A percentile compares a stretch with the other conserved stretches of the same genome.
phyloP scores from a whole-genome alignment of 2,113 vertebrate genomes.

The Bothrops jararaca region DNA sequence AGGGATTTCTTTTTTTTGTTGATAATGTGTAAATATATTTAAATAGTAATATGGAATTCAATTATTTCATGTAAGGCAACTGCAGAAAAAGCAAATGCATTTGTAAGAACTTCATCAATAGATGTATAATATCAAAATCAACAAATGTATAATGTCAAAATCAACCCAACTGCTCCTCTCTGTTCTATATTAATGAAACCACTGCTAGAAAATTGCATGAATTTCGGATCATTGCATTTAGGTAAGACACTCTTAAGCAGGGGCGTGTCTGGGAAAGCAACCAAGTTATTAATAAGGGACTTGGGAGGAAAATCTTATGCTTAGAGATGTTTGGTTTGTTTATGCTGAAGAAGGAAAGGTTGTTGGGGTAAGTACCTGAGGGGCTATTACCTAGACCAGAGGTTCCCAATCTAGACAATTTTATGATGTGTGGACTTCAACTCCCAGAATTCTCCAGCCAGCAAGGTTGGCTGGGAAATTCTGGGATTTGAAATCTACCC shows the following conservation, averaged over 20 bases:
- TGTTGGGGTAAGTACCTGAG: background rate
- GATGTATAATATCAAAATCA: background rate
- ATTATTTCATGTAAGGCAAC: background rate
- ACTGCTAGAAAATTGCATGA: background rate
- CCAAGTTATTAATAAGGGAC: background rate
- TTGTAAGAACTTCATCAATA: too few relatives aligned
- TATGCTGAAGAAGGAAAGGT: background rate
- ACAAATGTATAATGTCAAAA: background rate
- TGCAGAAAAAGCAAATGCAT: too few relatives aligned
- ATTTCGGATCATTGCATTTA: background rate
- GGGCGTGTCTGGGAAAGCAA: background rate
- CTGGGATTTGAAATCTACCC: background rate
- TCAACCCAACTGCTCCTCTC: background rate
- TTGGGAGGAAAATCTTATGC: background rate
- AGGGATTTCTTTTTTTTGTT: background rate
- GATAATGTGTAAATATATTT: background rate
- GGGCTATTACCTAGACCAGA: background rate
- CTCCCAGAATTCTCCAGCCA: background rate
- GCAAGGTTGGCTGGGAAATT: background rate
- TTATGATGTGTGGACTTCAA: background rate
- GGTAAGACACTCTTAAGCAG: background rate
- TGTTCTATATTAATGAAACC: background rate
- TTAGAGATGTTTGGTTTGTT: background rate
- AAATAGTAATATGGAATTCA: background rate
- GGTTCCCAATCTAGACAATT: background rate